Conservation (phyloP, 2,113 vertebrate species). For the Glaucomys volans region DNA sequence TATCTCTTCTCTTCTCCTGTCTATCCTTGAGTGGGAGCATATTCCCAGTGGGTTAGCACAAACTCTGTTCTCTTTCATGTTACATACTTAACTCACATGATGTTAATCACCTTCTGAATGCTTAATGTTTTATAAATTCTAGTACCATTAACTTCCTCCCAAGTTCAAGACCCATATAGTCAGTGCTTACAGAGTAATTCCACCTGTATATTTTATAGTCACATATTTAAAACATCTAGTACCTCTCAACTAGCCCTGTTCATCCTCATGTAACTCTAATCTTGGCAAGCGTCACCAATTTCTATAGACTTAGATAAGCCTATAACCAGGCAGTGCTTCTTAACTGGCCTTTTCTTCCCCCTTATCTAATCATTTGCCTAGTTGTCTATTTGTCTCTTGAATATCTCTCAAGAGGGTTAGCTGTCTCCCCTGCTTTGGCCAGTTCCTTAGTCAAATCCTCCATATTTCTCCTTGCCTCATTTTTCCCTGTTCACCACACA, state of each 20-base stretch:
- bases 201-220: neutral
- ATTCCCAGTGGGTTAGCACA: neutral
- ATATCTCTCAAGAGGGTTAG: neutral
- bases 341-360: neutral
- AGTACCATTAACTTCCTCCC: neutral
- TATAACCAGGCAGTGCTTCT: neutral
- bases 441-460: neutral
- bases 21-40: neutral
- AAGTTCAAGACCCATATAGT: neutral
- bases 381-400: neutral
- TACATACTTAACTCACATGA: neutral
- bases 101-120: neutral
- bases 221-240: neutral
- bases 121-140: slow-evolving; percentile 32
- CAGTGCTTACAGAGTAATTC: neutral
- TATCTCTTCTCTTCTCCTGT: neutral
- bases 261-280: neutral
- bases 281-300: neutral
- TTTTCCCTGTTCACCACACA: neutral
- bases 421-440: neutral
- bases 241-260: neutral
- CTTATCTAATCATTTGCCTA: neutral
- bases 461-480: neutral
- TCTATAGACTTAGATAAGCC: neutral
- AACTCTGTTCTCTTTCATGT: neutral